Conservation (phyloP, 2,113 vertebrate genomes). For the Pelobates fuscus region DNA sequence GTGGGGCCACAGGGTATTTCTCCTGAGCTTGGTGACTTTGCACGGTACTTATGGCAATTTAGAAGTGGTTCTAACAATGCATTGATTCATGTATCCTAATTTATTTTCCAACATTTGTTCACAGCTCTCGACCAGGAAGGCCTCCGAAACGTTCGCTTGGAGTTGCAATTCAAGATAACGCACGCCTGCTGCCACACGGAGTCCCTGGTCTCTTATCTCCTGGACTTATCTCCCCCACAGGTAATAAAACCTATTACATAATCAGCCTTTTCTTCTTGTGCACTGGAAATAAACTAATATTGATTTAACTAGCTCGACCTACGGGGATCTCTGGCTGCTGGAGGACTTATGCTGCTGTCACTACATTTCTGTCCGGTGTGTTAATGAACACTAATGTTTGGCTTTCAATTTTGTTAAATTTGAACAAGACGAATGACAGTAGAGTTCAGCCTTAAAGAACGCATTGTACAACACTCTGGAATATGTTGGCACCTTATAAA, state of each 20-base stretch:
- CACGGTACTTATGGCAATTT: no score
- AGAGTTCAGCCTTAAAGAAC: no score
- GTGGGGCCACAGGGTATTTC: no score
- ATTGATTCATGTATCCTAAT: background rate
- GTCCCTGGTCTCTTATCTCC: constrained; percentile 85
- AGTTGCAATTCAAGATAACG: constrained; percentile 78
- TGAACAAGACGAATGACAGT: no score
- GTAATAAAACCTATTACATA: constrained; percentile 72
- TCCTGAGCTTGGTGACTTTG: no score
- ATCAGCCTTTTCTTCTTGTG: constrained; percentile 59
- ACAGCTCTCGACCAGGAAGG: constrained; percentile 88
- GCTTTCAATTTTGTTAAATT: no score
- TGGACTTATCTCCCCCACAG: constrained; percentile 87
- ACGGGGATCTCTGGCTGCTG: constrained; percentile 70
- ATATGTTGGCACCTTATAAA: no score
- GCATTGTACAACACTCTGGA: no score
- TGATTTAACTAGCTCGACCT: constrained; percentile 74
- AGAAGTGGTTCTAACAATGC: no score
- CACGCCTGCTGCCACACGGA: constrained; percentile 79
- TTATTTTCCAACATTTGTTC: constrained; percentile 47
- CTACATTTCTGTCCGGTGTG: background rate
- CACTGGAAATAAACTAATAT: constrained; percentile 59
- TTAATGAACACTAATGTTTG: no score
- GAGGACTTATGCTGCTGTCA: constrained; percentile 35
- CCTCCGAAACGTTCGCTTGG: constrained; percentile 87